Conservation (phyloP, 2,797 vertebrate species). For the Girardinus metallicus region DNA sequence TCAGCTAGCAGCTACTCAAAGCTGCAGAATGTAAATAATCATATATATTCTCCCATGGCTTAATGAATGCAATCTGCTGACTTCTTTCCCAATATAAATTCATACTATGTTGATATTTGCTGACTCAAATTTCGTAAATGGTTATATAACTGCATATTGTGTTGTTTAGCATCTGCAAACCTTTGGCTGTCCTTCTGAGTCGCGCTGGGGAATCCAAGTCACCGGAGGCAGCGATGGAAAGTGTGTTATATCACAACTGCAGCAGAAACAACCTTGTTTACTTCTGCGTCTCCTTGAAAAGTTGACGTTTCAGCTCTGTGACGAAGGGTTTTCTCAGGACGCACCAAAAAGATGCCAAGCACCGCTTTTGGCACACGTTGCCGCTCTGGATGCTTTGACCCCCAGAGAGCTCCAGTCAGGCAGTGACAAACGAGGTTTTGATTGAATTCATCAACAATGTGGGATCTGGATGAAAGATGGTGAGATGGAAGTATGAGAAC, state of each 20-base stretch:
- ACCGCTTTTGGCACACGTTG: constrained; percentile 41
- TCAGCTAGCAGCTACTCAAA: neutral
- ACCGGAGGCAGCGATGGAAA: constrained; percentile 59
- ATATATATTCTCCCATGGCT: constrained; percentile 7
- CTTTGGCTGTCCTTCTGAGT: constrained; percentile 64
- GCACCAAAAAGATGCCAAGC: constrained; percentile 9
- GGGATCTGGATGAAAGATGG: constrained; percentile 67
- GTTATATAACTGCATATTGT: constrained; percentile 58
- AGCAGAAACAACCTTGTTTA: constrained; percentile 61
- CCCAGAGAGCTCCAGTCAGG: constrained; percentile 31
- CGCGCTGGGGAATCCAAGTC: constrained; percentile 57
- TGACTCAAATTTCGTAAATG: constrained; percentile 56
- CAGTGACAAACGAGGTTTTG: constrained; percentile 57
- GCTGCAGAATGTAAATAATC: constrained; percentile 20
- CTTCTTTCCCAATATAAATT: constrained; percentile 8
- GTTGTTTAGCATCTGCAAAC: constrained; percentile 73
- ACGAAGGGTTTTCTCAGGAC: constrained; percentile 57
- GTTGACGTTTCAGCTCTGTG: constrained; percentile 21
- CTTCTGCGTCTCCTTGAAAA: constrained; percentile 37
- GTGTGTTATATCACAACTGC: constrained; percentile 63
- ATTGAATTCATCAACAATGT: constrained; percentile 64
- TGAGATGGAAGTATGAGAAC: constrained; percentile 12
- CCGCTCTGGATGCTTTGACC: constrained; percentile 36
- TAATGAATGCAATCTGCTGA: constrained; percentile 7
- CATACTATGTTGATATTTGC: constrained; percentile 31